phyloP scores from a whole-genome alignment of 2,797 vertebrate species.

The Chelmon rostratus region DNA sequence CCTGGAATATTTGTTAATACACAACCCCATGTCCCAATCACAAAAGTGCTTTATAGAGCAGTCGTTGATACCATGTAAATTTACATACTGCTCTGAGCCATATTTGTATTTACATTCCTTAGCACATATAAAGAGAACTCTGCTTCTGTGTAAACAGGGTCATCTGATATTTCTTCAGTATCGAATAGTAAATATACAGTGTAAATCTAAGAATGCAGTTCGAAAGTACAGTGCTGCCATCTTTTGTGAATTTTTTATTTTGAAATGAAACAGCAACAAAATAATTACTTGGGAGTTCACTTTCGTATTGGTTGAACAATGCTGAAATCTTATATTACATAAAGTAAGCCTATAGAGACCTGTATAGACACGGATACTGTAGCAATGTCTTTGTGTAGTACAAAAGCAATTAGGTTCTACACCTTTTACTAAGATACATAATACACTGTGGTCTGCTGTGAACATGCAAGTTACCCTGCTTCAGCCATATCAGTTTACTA shows the following conservation, averaged over 20 bases:
- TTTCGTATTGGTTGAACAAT: not conserved
- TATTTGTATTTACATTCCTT: not conserved
- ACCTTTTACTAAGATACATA: conserved; percentile 59
- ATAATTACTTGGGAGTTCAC: not conserved
- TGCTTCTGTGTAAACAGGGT: not conserved
- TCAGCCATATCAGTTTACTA: conserved; percentile 70
- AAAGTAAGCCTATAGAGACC: not conserved
- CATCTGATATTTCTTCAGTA: not conserved
- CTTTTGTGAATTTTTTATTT: not conserved
- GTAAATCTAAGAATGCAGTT: not conserved
- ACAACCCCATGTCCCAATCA: not conserved
- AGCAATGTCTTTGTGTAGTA: conserved; percentile 40
- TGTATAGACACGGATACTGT: conserved; percentile 21
- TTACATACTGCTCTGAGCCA: not conserved
- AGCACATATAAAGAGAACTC: not conserved
- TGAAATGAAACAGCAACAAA: conserved; percentile 5
- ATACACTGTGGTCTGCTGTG: conserved; percentile 60
- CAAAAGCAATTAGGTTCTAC: conserved; percentile 68
- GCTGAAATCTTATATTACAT: conserved; percentile 22
- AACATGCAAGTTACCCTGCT: conserved; percentile 51
- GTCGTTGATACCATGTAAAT: not conserved
- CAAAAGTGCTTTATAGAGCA: not conserved
- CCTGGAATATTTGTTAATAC: conserved; percentile 7
- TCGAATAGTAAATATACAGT: not conserved
- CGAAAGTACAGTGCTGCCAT: not conserved